A percentile compares a stretch with the other conserved stretches of the same genome.
phyloP scores from a whole-genome alignment of 30 jellyfish, hydroid and myxozoan genomes.

The Turritopsis rubra region DNA sequence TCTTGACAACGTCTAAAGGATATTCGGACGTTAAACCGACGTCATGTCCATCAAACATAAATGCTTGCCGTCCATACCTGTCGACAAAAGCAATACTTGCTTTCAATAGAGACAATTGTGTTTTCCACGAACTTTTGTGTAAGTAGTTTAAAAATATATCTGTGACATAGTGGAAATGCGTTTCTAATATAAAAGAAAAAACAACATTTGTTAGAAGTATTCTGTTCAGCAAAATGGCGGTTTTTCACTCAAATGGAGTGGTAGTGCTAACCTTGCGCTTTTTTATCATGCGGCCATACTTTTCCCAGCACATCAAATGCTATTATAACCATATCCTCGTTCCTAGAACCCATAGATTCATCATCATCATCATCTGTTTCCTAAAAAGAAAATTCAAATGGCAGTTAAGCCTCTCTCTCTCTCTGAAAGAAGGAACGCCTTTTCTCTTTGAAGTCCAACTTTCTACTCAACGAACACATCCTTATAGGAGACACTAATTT shows the following conservation, averaged over 20 bases:
- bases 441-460: too few species aligned
- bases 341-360: slow-evolving; percentile 25
- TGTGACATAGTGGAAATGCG: slow-evolving; percentile 16
- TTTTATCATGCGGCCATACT: slow-evolving; percentile 50
- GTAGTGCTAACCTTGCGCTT: slow-evolving; percentile 56
- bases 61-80: slow-evolving; percentile 38
- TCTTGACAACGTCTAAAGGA: too few species aligned
- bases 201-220: neutral
- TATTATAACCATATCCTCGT: slow-evolving; percentile 35
- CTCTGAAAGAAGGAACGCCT: too few species aligned
- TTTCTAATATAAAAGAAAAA: slow-evolving; percentile 19
- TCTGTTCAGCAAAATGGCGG: too few species aligned
- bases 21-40: too few species aligned
- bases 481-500: neutral
- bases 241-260: too few species aligned
- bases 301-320: slow-evolving; percentile 48
- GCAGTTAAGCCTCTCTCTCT: neutral
- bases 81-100: slow-evolving; percentile 38
- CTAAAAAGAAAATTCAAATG: neutral
- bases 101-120: slow-evolving; percentile 42
- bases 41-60: too few species aligned
- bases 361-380: slow-evolving; percentile 38
- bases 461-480: neutral
- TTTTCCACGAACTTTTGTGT: slow-evolving; percentile 58
- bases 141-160: slow-evolving; percentile 27